phyloP scores from a whole-genome alignment of 1,140 invertebrate species.

The Pseudoatta argentina region DNA sequence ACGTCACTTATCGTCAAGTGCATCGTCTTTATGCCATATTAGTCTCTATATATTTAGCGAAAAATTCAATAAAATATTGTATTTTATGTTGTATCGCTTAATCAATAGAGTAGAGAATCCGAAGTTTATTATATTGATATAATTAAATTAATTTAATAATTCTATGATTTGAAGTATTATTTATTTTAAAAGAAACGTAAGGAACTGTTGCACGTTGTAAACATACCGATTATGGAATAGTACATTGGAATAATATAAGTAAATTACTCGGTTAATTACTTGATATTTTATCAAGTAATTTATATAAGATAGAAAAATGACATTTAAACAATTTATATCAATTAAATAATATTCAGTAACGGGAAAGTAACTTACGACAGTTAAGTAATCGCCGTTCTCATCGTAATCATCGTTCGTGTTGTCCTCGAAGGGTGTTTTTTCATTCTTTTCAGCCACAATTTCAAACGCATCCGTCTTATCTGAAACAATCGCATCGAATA shows the following conservation, averaged over 20 bases:
- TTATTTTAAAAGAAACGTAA: neutral
- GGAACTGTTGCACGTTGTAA: neutral
- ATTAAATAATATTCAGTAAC: neutral
- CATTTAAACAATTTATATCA: neutral
- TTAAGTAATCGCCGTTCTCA: constrained; percentile 69
- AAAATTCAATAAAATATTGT: neutral
- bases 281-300: neutral
- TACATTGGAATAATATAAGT: neutral
- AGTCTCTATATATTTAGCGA: neutral
- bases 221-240: neutral
- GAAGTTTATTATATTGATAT: neutral
- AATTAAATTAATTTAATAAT: neutral
- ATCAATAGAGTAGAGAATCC: neutral
- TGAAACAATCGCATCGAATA: constrained; percentile 35
- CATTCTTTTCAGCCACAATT: constrained; percentile 61
- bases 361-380: constrained; percentile 56
- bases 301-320: constrained; percentile 1
- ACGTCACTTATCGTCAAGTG: constrained; percentile 57
- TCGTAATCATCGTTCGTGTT: constrained; percentile 20
- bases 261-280: neutral
- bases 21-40: constrained; percentile 39
- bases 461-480: constrained; percentile 63
- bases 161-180: neutral
- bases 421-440: constrained; percentile 68
- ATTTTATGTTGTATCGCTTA: neutral